These are phyloP conservation scores for Troides aeacus DNA, from an alignment of 2,888 invertebrate genomes.

Conservation along the genomic window DNA sequence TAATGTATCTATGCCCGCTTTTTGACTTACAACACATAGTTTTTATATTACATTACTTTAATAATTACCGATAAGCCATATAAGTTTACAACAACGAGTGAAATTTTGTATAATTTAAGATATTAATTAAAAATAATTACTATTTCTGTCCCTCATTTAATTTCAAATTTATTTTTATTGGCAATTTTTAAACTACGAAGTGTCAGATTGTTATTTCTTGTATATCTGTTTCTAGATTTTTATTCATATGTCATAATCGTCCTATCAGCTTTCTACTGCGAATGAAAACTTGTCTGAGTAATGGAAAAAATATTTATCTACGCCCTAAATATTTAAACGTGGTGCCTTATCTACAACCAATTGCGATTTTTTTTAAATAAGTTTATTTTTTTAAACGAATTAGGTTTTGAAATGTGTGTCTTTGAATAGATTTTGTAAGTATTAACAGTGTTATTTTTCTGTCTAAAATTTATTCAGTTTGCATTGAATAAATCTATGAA, in stretches of 20 bases:
- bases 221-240: slow-evolving; percentile 4
- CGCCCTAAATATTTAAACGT: slow-evolving; percentile 5
- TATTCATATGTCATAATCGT: background rate
- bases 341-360: slow-evolving; percentile 7
- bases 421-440: slow-evolving; percentile 32
- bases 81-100: too few species aligned
- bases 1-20: too few species aligned
- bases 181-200: too few species aligned
- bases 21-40: too few species aligned
- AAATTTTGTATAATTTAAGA: too few species aligned
- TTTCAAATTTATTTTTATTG: too few species aligned
- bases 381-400: background rate
- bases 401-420: slow-evolving; percentile 28
- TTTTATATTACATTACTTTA: too few species aligned
- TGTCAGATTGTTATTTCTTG: slow-evolving; percentile 4
- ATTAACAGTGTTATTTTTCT: slow-evolving; percentile 16
- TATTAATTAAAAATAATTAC: too few species aligned
- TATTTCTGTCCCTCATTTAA: too few species aligned
- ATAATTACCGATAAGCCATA: too few species aligned
- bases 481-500: too few species aligned
- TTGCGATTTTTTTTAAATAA: background rate
- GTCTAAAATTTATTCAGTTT: background rate
- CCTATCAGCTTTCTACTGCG: slow-evolving; percentile 14
- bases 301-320: background rate
- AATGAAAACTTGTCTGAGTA: slow-evolving; percentile 21